Conservation (phyloP, 2,797 vertebrate species). For the Thamnophis elegans region DNA sequence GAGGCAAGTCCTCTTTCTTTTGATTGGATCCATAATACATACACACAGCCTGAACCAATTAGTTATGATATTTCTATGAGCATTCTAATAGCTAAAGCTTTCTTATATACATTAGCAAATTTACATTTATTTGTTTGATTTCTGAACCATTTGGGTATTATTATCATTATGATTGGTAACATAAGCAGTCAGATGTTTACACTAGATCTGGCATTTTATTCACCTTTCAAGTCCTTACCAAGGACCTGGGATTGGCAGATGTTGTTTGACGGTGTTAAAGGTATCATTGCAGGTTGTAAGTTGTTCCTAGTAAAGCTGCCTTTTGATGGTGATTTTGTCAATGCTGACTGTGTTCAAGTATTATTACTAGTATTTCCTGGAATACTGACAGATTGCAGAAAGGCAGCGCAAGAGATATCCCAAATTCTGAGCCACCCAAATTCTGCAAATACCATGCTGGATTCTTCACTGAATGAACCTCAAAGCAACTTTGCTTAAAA, state of each 20-base stretch:
- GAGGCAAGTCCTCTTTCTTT: not conserved
- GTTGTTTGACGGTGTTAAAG: not conserved
- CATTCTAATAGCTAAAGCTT: not conserved
- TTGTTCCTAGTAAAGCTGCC: not conserved
- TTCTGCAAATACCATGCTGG: not conserved
- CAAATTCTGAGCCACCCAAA: not conserved
- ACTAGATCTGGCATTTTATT: not conserved
- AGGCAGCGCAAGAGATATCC: not conserved
- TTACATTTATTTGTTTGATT: not conserved
- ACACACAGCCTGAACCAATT: not conserved
- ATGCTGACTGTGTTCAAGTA: not conserved
- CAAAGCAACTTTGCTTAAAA: not conserved
- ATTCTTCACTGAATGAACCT: not conserved
- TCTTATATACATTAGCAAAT: no score
- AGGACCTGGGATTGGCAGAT: not conserved
- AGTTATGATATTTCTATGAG: not conserved
- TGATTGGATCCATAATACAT: not conserved
- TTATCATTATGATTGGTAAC: not conserved
- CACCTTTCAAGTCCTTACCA: not conserved
- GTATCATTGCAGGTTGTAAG: not conserved
- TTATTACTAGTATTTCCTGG: not conserved
- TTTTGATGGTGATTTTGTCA: not conserved
- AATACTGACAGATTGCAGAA: not conserved
- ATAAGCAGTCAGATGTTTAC: not conserved
- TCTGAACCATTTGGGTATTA: not conserved